Percentiles rank a stretch among this genome's conserved stretches.
These are phyloP conservation scores for Chaetoderma sp. DNA, from an alignment of 2,888 invertebrate genomes.

Conservation along the genomic window DNA sequence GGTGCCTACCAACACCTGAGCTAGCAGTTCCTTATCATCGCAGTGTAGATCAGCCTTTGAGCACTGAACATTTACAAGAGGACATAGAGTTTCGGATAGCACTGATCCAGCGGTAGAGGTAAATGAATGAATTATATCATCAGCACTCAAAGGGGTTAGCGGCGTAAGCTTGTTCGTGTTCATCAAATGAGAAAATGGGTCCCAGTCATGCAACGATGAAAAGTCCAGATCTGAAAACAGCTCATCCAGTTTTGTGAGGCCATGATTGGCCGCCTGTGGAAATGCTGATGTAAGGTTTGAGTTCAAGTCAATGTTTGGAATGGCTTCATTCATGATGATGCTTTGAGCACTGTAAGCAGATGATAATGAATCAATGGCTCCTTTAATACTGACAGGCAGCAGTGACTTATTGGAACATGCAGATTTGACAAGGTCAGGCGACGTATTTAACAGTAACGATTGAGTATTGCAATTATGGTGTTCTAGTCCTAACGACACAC, in stretches of 20 bases:
- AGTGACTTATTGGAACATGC: too few species aligned
- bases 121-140: constrained; percentile 69
- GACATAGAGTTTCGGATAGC: constrained; percentile 20
- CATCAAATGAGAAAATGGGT: constrained; percentile 67
- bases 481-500: too few species aligned
- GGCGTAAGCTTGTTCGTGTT: constrained; percentile 58
- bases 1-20: constrained; percentile 78
- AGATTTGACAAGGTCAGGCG: too few species aligned
- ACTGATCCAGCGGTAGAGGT: constrained; percentile 36
- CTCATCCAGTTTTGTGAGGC: constrained; percentile 31
- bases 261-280: neutral
- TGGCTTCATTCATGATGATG: too few species aligned
- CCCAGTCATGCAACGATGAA: constrained; percentile 74
- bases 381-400: too few species aligned
- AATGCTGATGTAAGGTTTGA: neutral
- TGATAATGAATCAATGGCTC: too few species aligned
- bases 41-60: constrained; percentile 67
- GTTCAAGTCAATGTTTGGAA: neutral
- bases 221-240: constrained; percentile 65
- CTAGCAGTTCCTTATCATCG: constrained; percentile 76
- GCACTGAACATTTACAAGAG: constrained; percentile 23
- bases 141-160: constrained; percentile 67
- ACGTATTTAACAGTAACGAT: too few species aligned
- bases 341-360: too few species aligned
- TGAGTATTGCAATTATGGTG: too few species aligned